These are phyloP conservation scores for Sepiola atlantica DNA, from an alignment of 2,888 invertebrate species.

Conservation along the genomic window DNA sequence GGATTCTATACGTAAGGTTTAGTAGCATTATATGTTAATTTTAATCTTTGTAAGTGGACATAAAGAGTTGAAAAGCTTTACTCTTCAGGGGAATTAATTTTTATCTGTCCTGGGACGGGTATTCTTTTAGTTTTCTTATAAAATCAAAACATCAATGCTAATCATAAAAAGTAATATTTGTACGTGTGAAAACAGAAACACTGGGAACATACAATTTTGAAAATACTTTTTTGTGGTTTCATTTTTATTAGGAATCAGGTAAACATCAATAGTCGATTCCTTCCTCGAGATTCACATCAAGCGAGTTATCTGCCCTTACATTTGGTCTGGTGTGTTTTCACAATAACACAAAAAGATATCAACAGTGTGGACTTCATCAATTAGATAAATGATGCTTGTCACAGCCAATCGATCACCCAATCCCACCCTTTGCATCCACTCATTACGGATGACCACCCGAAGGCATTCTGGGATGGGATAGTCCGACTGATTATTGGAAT, in stretches of 20 bases:
- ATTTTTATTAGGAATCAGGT: background rate
- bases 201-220: too few relatives aligned
- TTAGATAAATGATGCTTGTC: conserved; percentile 1
- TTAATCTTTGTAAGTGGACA: too few relatives aligned
- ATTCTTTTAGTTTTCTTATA: too few relatives aligned
- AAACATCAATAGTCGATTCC: background rate
- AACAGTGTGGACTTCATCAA: background rate
- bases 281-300: background rate
- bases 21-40: too few relatives aligned
- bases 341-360: background rate
- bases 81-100: too few relatives aligned
- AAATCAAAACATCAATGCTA: too few relatives aligned
- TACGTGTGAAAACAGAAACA: too few relatives aligned
- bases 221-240: background rate
- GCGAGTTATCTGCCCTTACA: background rate
- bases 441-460: background rate
- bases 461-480: background rate
- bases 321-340: background rate
- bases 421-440: background rate
- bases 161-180: too few relatives aligned
- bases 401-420: background rate
- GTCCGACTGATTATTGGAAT: background rate
- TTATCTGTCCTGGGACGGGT: too few relatives aligned
- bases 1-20: too few relatives aligned
- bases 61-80: too few relatives aligned